Evolutionary conservation across 1,140 invertebrate genomes (phyloP), one percentile per base, ranked within the genome.

Genomic region (Calliphora vicina): DNA sequence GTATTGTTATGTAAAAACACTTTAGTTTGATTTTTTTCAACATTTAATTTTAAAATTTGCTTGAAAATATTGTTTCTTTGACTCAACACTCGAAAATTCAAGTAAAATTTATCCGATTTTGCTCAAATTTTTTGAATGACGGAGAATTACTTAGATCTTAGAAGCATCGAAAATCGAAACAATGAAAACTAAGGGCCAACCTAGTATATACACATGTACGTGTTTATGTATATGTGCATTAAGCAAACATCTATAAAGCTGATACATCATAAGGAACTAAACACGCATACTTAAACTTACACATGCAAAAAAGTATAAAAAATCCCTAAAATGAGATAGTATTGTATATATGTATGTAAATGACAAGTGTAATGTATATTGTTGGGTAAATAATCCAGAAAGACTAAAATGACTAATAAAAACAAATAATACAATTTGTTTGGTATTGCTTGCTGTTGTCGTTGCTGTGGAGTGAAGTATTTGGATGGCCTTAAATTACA

Each of bases 401-500:
- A 57, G 35, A 76, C 73, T 35, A n/a, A 76, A 76, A 76, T 42
- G 73, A 76, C 73, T 76, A 29, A 42, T 35, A 76, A 42, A 76
- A 35, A 20, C 20, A 42, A 76, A 76, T 76, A 42, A 15, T 4
- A 72, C 67, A 71, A 35, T 35, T 35, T 35, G 6, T 35, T 35
- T 35, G 6, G 1, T 35, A 8, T 35, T 35, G 35, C 35, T 57
- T 57, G 15, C n/a, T 57, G 15, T 57, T 57, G 15, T n/a, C n/a
- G 50, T 57, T 57, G 13, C n/a, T 57, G 6, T 57, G 0, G 9
- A 15, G 12, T n/a, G 17, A 15, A 57, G 50, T 57, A 0, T 57
- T 17, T 15, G n/a, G n/a, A 57, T 57, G 15, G 50, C 15, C 50
- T 57, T 57, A 57, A 57, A 57, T 57, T 57, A 57, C 50, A 17